Evolutionary conservation across 2,888 invertebrate genomes (phyloP).

Genomic region (Phyllotreta cruciferae): DNA sequence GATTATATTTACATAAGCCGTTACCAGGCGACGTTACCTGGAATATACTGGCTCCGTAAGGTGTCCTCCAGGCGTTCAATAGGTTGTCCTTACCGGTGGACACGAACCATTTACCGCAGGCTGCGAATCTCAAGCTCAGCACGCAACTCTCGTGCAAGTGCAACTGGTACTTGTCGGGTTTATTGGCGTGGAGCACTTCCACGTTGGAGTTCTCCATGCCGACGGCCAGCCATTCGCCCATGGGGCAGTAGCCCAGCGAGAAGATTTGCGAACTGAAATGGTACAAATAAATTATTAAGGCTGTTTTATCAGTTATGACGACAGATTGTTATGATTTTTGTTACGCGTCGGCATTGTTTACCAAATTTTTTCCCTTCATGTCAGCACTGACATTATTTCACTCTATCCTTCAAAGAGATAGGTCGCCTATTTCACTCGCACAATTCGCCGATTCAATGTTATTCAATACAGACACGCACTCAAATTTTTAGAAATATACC

Average conservation of each 20-base stretch:
- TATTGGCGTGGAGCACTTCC: constrained; percentile 89
- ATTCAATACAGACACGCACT: too few relatives aligned
- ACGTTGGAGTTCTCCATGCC: constrained; percentile 99
- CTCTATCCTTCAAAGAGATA: too few relatives aligned
- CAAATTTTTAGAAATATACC: too few relatives aligned
- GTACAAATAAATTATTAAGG: background rate
- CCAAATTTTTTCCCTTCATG: too few relatives aligned
- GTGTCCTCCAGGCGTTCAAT: constrained; percentile 97
- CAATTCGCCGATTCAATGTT: too few relatives aligned
- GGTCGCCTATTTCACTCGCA: too few relatives aligned
- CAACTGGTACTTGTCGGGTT: constrained; percentile 94
- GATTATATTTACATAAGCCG: too few relatives aligned
- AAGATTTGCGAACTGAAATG: constrained; percentile 78
- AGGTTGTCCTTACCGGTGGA: constrained; percentile 99
- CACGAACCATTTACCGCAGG: constrained; percentile 98
- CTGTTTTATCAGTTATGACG: too few relatives aligned
- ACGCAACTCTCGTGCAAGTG: constrained; percentile 97
- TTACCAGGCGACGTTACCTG: constrained; percentile 78
- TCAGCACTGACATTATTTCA: too few relatives aligned
- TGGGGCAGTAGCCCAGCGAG: constrained; percentile 88
- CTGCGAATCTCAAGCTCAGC: constrained; percentile 92
- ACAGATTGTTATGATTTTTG: too few relatives aligned
- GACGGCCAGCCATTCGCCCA: constrained; percentile 96
- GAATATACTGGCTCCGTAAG: constrained; percentile 97
- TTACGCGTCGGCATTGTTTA: too few relatives aligned